Evolutionary conservation across 2,888 invertebrate genomes (phyloP).

Genomic region (Quadroppia sp.): DNA sequence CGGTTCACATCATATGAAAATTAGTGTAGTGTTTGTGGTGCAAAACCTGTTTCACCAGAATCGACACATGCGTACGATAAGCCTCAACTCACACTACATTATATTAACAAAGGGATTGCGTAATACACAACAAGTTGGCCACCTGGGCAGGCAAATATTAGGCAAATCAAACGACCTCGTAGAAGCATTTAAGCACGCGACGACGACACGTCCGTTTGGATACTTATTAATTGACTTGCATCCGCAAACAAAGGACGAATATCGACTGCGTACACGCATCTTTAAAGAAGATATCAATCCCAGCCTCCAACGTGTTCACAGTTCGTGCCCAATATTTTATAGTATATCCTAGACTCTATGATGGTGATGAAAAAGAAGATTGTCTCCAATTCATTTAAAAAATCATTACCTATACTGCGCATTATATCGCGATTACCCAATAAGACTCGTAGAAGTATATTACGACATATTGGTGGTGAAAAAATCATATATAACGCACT

Average conservation of each 20-base stretch:
- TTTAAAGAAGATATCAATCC: not conserved
- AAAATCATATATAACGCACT: not conserved
- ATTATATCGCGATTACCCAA: not conserved
- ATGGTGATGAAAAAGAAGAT: not conserved
- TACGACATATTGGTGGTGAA: not conserved
- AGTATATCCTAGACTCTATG: not conserved
- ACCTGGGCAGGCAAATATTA: slow-evolving; percentile 31
- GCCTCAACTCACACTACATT: slow-evolving; percentile 36
- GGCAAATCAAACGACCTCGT: slow-evolving; percentile 9
- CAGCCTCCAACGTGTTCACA: not conserved
- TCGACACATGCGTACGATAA: slow-evolving; percentile 37
- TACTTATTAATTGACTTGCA: slow-evolving; percentile 40
- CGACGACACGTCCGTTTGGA: not conserved
- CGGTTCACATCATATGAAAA: slow-evolving; percentile 41
- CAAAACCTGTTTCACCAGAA: slow-evolving; percentile 42
- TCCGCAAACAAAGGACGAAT: not conserved
- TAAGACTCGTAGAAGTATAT: not conserved
- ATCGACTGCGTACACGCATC: not conserved
- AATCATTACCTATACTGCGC: not conserved
- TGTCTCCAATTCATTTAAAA: not conserved
- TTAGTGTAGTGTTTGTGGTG: slow-evolving; percentile 38
- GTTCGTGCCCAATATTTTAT: not conserved
- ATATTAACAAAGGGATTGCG: slow-evolving; percentile 23
- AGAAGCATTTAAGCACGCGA: slow-evolving; percentile 39
- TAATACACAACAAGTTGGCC: slow-evolving; percentile 2